Evolutionary conservation across 2,113 vertebrate species (phyloP), one percentile per base, ranked within the genome.

Genomic region (Smithornis capensis): DNA sequence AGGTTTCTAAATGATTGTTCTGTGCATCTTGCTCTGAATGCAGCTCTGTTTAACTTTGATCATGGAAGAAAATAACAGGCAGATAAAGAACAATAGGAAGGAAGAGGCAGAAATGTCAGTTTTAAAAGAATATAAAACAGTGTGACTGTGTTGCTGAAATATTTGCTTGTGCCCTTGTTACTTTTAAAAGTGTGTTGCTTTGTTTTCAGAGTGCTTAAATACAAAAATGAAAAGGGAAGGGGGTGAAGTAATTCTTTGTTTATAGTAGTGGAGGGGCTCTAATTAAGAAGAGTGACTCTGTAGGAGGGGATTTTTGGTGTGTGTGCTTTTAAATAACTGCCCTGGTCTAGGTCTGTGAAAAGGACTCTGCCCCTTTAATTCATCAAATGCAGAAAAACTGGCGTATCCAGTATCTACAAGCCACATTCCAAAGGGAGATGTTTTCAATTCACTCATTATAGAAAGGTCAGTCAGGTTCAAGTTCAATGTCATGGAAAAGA

Each of bases 401-500:
- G 97, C 92, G 12, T 98, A 98, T 98, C 97, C 98, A 98, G 97
- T 98, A 98, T 98, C 98, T 98, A 98, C 98, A 98, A 98, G 98
- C 98, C 97, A 98, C 98, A 99, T 99, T 99, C 99, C 99, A 98
- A 99, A 98, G 99, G 98, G 99, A 99, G 98, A 99, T 99, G 99
- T 99, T 99, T 99, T 99, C 98, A 99, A 99, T 99, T 99, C 99
- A 99, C 98, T 99, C 99, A 99, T 99, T 99, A 99, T 98, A 98
- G 98, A 98, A 98, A 98, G 99, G 98, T 99, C 98, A 97, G 97
- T 95, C 96, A 87, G 97, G 99, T 99, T 99, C 99, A 99, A 99
- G 99, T 99, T 99, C 99, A 99, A 98, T 99, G 98, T 99, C 98
- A 98, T 97, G 98, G 98, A 99, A 99, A 98, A 99, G 98, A 98